A percentile compares a stretch with the other conserved stretches of the same genome.
Conservation (phyloP, 1,140 invertebrate genomes). For the Cardiocondyla obscurior region DNA sequence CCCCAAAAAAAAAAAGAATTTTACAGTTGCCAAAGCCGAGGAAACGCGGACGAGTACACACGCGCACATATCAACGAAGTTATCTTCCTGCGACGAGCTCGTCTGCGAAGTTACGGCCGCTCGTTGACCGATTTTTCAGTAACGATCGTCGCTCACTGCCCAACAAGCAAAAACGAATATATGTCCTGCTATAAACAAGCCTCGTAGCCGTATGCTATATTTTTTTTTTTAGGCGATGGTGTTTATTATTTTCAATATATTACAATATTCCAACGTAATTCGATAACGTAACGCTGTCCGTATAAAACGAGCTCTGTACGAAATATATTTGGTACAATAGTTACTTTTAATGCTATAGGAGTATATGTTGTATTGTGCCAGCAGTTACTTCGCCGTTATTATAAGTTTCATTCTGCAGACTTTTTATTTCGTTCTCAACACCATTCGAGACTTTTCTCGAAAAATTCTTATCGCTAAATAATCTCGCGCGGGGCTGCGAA, state of each 20-base stretch:
- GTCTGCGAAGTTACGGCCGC: conserved; percentile 34
- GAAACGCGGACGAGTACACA: neutral
- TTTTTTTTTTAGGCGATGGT: neutral
- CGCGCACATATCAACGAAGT: neutral
- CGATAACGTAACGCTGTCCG: neutral
- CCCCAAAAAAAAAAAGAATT: conserved; percentile 44
- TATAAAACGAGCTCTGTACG: neutral
- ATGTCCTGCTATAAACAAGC: conserved; percentile 15
- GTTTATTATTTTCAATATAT: neutral
- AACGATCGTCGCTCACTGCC: conserved; percentile 4
- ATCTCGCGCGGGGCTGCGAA: neutral
- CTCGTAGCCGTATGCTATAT: conserved; percentile 7
- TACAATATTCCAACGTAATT: neutral
- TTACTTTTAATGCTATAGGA: neutral
- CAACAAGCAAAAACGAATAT: neutral
- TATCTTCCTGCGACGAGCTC: conserved; percentile 31
- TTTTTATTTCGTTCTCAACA: neutral
- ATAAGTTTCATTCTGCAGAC: neutral
- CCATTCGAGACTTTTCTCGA: neutral
- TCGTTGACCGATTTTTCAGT: conserved; percentile 55
- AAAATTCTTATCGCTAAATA: neutral
- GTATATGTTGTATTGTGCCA: neutral
- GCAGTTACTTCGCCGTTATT: neutral
- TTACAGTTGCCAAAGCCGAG: conserved; percentile 31
- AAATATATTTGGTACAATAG: neutral